Evolutionary conservation across 2,113 vertebrate genomes (phyloP), one percentile per base, ranked within the genome.

Genomic region (Dryoscopus gambensis): DNA sequence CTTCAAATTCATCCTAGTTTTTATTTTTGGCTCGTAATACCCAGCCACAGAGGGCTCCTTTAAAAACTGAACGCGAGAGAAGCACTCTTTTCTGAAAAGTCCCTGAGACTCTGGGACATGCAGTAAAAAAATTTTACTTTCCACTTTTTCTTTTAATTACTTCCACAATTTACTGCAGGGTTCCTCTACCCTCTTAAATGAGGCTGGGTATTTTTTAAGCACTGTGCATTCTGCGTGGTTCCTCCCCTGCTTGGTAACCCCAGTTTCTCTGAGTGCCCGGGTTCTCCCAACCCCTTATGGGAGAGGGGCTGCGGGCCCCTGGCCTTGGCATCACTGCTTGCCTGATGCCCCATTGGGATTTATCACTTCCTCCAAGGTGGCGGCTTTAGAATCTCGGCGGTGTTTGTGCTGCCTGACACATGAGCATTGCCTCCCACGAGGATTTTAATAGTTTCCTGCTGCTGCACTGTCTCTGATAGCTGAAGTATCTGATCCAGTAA

Each of bases 361-460:
- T 55, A 25, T 67, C 5, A 3, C 24, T 47, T 86, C 35, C 35
- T 70, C 68, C 63, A 19, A 47, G 30, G 67, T 15, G 8, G 33
- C 0, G 0, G 37, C 4, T 4, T 60, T 70, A 75, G 67, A 50
- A 69, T 92, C 42, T 63, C 0, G 0, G 42, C 1, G 4, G 46
- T 71, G 71, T 90, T 90, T 3, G 3, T 88, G 46, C 81, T 84
- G 49, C 50, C 60, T 94, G 84, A 60, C 75, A 78, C 59, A 19
- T 40, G 10, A 95, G 19, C 81, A 22, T 60, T 96, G 60, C 63
- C 69, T 90, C 85, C 87, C 73, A 40, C 0, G 0, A 82, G 63
- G 68, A 76, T 94, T 88, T 90, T 82, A 87, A 13, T 56, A 46
- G 59, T 57, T 76, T 79, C 69, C 73, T 28, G 2, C 86, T 77